A percentile compares a stretch with the other conserved stretches of the same genome.
phyloP scores from a whole-genome alignment of 2,113 vertebrate genomes.

The Trematomus loennbergii region DNA sequence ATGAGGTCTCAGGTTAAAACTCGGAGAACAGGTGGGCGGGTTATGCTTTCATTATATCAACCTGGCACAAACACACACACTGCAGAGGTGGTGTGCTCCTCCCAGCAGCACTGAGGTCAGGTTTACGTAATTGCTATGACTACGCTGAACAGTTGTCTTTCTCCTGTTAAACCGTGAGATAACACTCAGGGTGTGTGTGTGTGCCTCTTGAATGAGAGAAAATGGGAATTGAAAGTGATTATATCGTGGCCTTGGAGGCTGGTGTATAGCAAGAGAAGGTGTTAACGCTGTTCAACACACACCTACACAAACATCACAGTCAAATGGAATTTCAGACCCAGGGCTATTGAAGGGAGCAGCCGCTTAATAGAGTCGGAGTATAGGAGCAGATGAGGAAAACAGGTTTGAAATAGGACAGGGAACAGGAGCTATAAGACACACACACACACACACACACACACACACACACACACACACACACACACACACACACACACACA shows the following conservation, averaged over 20 bases:
- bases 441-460: constrained; percentile 6
- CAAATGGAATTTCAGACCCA: constrained; percentile 79
- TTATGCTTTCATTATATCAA: constrained; percentile 53
- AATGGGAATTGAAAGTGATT: constrained; percentile 38
- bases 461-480: constrained; percentile 26
- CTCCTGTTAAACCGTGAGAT: constrained; percentile 27
- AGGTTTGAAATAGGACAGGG: constrained; percentile 48
- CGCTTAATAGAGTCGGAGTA: constrained; percentile 76
- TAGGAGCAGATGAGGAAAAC: constrained; percentile 64
- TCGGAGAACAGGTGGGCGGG: constrained; percentile 62
- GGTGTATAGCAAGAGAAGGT: constrained; percentile 62
- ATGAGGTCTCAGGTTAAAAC: constrained; percentile 75
- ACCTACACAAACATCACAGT: constrained; percentile 46
- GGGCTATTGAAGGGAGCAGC: constrained; percentile 67
- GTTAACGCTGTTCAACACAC: constrained; percentile 63
- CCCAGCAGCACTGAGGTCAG: constrained; percentile 38
- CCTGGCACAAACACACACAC: background rate
- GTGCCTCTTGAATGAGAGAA: constrained; percentile 19
- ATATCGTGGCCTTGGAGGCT: constrained; percentile 42
- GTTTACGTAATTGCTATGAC: constrained; percentile 51
- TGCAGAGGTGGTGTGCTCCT: constrained; percentile 40
- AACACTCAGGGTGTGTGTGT: constrained; percentile 10
- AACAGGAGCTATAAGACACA: constrained; percentile 7
- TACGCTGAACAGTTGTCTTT: constrained; percentile 39
- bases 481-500: constrained; percentile 29